Percentiles rank a stretch among this genome's conserved stretches.
Evolutionary conservation across 2,113 vertebrate species (phyloP).

Genomic region (Puntigrus tetrazona): DNA sequence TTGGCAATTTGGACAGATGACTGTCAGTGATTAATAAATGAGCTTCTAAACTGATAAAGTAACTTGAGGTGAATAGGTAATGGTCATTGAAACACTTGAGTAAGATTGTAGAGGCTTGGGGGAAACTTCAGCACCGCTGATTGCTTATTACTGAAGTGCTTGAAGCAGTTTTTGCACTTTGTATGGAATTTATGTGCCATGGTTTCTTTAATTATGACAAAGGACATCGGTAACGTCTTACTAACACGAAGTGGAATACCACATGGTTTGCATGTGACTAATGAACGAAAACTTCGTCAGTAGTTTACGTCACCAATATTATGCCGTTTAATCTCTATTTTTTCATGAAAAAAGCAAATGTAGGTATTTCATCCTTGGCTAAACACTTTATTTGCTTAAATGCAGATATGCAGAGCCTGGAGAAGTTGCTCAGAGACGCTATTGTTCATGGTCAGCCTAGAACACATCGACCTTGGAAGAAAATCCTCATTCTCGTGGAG

Average conservation of each 20-base stretch:
- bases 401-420: conserved; percentile 88
- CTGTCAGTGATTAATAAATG: conserved; percentile 19
- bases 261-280: background rate
- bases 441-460: conserved; percentile 88
- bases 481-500: conserved; percentile 89
- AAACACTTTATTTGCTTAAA: background rate
- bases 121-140: background rate
- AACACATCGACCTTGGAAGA: conserved; percentile 88
- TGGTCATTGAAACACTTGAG: background rate
- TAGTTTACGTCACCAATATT: background rate
- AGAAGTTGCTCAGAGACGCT: conserved; percentile 87
- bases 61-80: conserved; percentile 10
- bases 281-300: background rate
- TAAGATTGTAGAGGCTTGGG: conserved; percentile 4
- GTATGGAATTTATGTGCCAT: background rate
- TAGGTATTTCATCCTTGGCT: background rate
- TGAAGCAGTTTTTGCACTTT: background rate
- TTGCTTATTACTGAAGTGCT: background rate
- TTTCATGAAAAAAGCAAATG: background rate
- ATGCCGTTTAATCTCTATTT: background rate
- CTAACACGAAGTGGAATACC: background rate
- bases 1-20: conserved; percentile 31
- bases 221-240: background rate
- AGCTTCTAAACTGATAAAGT: conserved; percentile 24
- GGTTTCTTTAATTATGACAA: background rate